Evolutionary conservation across 2,797 vertebrate species (phyloP).

Genomic region (Phataginus tetradactyla): DNA sequence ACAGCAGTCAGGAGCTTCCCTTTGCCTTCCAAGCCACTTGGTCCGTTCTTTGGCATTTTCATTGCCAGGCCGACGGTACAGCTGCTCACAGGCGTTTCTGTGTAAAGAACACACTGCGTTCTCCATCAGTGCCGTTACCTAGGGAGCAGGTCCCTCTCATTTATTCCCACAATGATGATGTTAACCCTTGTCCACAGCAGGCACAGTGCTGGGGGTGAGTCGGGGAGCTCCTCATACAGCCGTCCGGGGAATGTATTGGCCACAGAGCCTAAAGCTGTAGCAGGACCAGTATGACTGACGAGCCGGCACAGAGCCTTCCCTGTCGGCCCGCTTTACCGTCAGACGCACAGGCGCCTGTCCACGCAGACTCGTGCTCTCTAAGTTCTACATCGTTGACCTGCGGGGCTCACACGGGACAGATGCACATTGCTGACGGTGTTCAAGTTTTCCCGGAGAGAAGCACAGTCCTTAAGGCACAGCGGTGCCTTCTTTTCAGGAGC

Average conservation of each 20-base stretch:
- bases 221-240: not conserved
- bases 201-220: not conserved
- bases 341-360: rapidly evolving
- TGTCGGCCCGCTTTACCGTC: not conserved
- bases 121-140: no score
- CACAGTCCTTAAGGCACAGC: rapidly evolving
- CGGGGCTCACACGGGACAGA: rapidly evolving
- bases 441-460: not conserved
- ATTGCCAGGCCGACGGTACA: not conserved
- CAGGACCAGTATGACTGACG: rapidly evolving
- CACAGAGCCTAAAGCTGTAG: not conserved
- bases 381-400: no score
- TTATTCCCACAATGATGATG: not conserved
- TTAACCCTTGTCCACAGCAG: not conserved
- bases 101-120: rapidly evolving
- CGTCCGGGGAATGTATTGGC: not conserved
- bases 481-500: rapidly evolving
- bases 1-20: not conserved
- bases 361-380: no score
- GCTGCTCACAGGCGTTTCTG: no score
- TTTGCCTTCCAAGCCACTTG: not conserved
- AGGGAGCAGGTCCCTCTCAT: not conserved
- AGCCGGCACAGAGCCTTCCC: no score
- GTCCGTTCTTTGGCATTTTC: not conserved
- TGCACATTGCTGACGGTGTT: rapidly evolving